Evolutionary conservation across 2,797 vertebrate species (phyloP).

Genomic region (Etheostoma nigrum): DNA sequence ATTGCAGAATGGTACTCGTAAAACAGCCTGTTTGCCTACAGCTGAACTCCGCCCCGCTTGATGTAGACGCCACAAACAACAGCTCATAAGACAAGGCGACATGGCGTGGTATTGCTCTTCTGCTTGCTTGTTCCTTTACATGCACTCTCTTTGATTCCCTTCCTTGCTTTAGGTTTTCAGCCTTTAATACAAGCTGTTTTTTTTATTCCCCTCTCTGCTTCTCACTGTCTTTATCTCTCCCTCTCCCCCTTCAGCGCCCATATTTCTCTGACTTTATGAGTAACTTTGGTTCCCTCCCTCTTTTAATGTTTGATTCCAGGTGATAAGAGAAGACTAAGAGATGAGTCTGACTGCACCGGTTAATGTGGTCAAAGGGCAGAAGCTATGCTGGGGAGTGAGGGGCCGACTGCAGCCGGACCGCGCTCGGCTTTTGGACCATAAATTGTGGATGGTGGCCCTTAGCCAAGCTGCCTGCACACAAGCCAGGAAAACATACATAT

Average conservation of each 20-base stretch:
- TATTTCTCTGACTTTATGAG: constrained; percentile 78
- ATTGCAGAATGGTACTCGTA: constrained; percentile 85
- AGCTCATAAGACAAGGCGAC: constrained; percentile 29
- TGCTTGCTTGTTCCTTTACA: not conserved
- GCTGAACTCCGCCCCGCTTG: constrained; percentile 63
- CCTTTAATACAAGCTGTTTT: constrained; percentile 6
- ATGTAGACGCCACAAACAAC: constrained; percentile 47
- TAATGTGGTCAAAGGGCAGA: constrained; percentile 89
- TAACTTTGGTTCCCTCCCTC: constrained; percentile 70
- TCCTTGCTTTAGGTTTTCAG: not conserved
- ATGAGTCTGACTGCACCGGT: constrained; percentile 76
- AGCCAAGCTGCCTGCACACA: constrained; percentile 50
- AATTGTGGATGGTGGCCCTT: constrained; percentile 56
- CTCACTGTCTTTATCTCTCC: constrained; percentile 57
- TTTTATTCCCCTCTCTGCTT: constrained; percentile 13
- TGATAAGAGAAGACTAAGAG: constrained; percentile 81
- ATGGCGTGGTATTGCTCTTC: not conserved
- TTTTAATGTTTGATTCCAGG: constrained; percentile 85
- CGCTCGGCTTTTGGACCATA: constrained; percentile 44
- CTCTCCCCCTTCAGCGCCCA: constrained; percentile 24
- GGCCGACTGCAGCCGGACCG: constrained; percentile 44
- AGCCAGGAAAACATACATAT: constrained; percentile 61
- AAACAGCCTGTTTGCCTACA: constrained; percentile 85
- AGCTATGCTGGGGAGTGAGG: constrained; percentile 51
- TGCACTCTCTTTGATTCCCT: not conserved